phyloP scores from a whole-genome alignment of 2,888 invertebrate species.

The Papilio demoleus region DNA sequence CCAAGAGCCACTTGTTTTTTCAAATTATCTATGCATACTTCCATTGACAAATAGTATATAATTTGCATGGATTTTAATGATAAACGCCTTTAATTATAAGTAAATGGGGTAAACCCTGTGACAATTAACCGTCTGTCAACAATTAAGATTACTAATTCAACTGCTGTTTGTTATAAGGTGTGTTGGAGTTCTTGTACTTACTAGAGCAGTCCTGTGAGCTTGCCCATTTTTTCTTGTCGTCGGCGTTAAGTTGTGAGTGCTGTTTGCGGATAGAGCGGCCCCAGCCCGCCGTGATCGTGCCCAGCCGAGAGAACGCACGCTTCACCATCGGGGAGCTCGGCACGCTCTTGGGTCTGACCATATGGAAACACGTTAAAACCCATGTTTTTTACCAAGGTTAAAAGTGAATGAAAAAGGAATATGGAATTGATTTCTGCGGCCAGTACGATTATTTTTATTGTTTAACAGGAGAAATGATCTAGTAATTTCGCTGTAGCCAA shows the following conservation, averaged over 20 bases:
- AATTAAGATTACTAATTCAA: no score
- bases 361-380: no score
- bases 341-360: slow-evolving; percentile 95
- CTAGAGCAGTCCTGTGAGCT: slow-evolving; percentile 96
- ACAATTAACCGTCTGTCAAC: no score
- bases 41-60: slow-evolving; percentile 29
- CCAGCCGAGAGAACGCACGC: slow-evolving; percentile 94
- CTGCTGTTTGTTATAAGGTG: no score
- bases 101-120: no score
- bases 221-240: slow-evolving; percentile 96
- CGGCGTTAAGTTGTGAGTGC: slow-evolving; percentile 91
- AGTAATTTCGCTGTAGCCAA: no score
- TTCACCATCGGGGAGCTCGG: slow-evolving; percentile 97
- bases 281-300: slow-evolving; percentile 96
- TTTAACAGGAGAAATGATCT: no score
- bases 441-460: no score
- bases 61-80: slow-evolving; percentile 42
- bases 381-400: no score
- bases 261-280: slow-evolving; percentile 93
- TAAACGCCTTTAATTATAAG: background rate
- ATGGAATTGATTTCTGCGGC: no score
- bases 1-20: slow-evolving; percentile 25
- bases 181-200: no score
- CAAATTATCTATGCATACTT: slow-evolving; percentile 20
- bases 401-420: no score